A percentile compares a stretch with the other conserved stretches of the same genome.
Evolutionary conservation across 2,113 vertebrate genomes (phyloP).

Genomic region (Melozone crissalis): DNA sequence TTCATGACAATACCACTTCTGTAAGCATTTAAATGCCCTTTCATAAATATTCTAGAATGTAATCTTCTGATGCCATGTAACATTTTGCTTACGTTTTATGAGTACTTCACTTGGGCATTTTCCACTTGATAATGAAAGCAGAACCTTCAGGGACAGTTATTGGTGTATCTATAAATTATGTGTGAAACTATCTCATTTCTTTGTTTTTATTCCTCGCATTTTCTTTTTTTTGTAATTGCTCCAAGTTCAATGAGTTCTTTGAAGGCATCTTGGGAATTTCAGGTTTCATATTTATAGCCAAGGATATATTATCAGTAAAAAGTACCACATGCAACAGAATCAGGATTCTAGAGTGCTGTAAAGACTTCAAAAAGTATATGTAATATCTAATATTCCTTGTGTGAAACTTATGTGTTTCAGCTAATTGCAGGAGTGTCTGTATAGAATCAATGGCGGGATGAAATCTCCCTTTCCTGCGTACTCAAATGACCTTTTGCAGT

Average conservation of each 20-base stretch:
- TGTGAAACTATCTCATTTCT: neutral
- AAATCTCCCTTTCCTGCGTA: neutral
- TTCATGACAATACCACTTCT: slow-evolving; percentile 14
- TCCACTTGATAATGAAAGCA: slow-evolving; percentile 39
- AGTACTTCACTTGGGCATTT: slow-evolving; percentile 15
- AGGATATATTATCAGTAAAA: neutral
- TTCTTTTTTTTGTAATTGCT: neutral
- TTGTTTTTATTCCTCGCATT: slow-evolving; percentile 8
- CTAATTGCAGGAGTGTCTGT: neutral
- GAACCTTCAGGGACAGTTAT: neutral
- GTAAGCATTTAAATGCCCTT: neutral
- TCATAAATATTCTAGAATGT: slow-evolving; percentile 47
- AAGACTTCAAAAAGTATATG: neutral
- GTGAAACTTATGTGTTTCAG: neutral
- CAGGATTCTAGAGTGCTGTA: neutral
- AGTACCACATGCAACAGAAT: neutral
- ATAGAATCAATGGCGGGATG: neutral
- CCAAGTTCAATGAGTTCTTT: neutral
- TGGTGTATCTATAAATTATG: neutral
- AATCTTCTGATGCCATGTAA: neutral
- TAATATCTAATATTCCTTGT: neutral
- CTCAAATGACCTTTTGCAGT: neutral
- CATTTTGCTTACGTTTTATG: slow-evolving; percentile 17
- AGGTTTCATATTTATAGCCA: neutral
- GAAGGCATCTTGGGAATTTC: neutral